Evolutionary conservation across 2,113 vertebrate species (phyloP).

Genomic region (Stigmatopora nigra): DNA sequence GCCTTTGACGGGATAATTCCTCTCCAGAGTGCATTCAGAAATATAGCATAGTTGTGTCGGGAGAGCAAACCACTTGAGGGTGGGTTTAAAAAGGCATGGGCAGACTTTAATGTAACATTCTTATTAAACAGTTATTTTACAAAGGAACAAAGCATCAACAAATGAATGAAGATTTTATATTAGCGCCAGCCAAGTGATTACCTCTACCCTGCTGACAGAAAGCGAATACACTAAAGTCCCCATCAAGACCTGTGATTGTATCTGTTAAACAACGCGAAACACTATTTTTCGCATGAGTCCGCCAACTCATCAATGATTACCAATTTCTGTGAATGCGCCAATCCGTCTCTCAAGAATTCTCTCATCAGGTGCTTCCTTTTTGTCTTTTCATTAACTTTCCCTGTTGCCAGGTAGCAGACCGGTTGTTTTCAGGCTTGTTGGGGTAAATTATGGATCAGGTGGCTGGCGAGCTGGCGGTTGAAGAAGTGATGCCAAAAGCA

Average conservation of each 20-base stretch:
- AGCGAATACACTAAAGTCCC: neutral
- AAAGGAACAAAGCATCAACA: conserved; percentile 1
- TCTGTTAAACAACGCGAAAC: conserved; percentile 38
- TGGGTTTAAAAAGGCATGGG: conserved; percentile 30
- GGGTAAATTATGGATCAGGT: conserved; percentile 66
- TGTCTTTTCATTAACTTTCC: conserved; percentile 29
- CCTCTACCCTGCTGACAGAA: neutral
- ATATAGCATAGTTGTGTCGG: conserved; percentile 27
- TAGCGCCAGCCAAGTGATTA: no score
- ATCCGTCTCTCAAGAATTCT: conserved; percentile 13
- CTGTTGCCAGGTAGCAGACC: conserved; percentile 46
- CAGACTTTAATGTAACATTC: conserved; percentile 37
- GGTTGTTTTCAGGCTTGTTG: conserved; percentile 53
- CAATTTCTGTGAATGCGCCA: conserved; percentile 36
- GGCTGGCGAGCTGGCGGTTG: conserved; percentile 52
- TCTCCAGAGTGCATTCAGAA: conserved; percentile 32
- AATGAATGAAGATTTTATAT: neutral
- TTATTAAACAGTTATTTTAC: conserved; percentile 8
- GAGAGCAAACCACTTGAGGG: conserved; percentile 20
- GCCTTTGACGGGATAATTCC: conserved; percentile 24
- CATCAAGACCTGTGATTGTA: neutral
- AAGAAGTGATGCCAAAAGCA: conserved; percentile 53
- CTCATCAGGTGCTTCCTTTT: conserved; percentile 28
- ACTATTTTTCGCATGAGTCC: conserved; percentile 25
- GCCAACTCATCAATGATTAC: conserved; percentile 36